phyloP scores from a whole-genome alignment of 2,888 invertebrate genomes.

The Machimus atricapillus region DNA sequence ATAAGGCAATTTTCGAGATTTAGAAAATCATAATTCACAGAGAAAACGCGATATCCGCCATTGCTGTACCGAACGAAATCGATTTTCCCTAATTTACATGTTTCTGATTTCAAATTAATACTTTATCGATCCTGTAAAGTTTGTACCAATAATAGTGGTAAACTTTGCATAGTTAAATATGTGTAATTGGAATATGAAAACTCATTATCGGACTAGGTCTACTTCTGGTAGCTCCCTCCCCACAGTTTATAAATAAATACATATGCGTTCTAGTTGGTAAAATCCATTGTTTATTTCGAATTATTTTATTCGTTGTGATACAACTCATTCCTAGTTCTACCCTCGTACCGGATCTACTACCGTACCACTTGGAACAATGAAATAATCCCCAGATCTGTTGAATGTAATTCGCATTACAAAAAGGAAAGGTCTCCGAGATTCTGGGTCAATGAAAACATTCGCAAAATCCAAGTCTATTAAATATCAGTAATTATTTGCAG shows the following conservation, averaged over 20 bases:
- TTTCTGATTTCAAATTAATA: not conserved
- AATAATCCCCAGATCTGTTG: not conserved
- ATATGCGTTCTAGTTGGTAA: not conserved
- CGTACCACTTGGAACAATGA: not conserved
- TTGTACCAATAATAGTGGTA: not conserved
- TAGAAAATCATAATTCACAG: not conserved
- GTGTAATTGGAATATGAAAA: not conserved
- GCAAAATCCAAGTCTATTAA: not conserved
- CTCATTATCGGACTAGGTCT: not conserved
- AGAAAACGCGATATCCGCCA: not conserved
- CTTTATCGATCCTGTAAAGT: not conserved
- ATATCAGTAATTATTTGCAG: not conserved
- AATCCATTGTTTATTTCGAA: not conserved
- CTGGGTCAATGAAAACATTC: not conserved
- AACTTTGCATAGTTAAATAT: not conserved
- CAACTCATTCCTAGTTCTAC: too few species aligned
- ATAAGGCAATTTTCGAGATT: not conserved
- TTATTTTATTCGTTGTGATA: not conserved
- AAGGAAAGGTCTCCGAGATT: not conserved
- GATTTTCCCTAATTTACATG: not conserved
- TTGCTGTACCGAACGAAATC: not conserved
- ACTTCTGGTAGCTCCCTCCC: not conserved
- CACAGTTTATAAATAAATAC: not conserved
- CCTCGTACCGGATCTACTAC: not conserved
- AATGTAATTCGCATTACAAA: not conserved